Base-by-base conservation (phyloP, 2,888 invertebrate species). In the Adelphocoris suturalis region DNA sequence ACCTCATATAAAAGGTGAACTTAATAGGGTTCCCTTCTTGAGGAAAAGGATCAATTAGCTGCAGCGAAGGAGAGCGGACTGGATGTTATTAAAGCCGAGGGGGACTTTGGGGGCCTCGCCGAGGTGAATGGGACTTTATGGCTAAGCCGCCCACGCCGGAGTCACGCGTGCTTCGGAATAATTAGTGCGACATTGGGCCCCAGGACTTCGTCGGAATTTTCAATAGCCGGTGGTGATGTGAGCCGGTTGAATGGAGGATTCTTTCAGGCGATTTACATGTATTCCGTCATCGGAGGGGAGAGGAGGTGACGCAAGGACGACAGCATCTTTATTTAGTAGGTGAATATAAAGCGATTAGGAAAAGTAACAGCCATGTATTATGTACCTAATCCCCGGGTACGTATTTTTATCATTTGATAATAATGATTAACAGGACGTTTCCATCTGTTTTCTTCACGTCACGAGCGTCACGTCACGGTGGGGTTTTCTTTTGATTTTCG, bases 181-280 rank as follows among this genome's bases (percentile, higher is more conserved):
- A 76, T 76, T 76, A 76, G 76, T 28, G 28, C 28, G 76, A 76
- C 27, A 61, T 19, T 61, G 61, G 61, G 19, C 5, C 16, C 16
- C n/a, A 61, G n/a, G 61, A 78, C 78, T 78, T 78, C 78, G 37
- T 78, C 37, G 14, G 78, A 78, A 78, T 78, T 78, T 78, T 46
- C 78, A 78, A 78, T 78, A 27, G 37, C 46, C 52, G 68, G 19
- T 23, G 68, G 27, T 9, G 23, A 23, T 68, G 23, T 23, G 12
- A 12, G 68, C 23, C 68, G 12, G 5, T 68, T 68, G 68, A 68
- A 68, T 68, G 68, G 68, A n/a, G 68, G 27, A 68, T 68, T 68
- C 68, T 68, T 68, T 7, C 0, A 0, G 27, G 27, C 23, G 68
- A 68, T 68, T 68, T 68, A 23, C 68, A 68, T 68, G 12, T 19